Conservation (phyloP, 2,888 invertebrate species). For the Therioaphis trifolii region DNA sequence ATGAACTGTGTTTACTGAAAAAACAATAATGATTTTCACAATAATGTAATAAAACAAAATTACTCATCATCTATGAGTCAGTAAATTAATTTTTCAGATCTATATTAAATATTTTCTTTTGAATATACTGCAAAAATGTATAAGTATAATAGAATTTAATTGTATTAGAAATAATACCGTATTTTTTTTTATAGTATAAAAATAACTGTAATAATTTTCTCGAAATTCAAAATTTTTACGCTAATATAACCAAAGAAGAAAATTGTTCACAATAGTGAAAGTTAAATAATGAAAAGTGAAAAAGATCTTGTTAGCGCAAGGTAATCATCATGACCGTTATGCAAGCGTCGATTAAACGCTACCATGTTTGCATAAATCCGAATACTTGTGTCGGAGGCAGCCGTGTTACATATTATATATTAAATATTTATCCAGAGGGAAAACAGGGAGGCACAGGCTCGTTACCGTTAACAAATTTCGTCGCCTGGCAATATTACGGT, state of each 20-base stretch:
- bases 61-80: too few relatives aligned
- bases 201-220: not conserved
- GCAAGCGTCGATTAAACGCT: not conserved
- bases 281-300: conserved; percentile 37
- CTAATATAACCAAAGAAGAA: conserved; percentile 5
- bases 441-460: not conserved
- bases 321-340: not conserved
- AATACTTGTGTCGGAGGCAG: not conserved
- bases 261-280: conserved; percentile 32
- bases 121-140: too few relatives aligned
- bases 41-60: too few relatives aligned
- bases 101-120: too few relatives aligned
- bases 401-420: not conserved
- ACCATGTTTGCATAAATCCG: not conserved
- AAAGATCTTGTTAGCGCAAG: not conserved
- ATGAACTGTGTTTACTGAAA: too few relatives aligned
- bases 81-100: too few relatives aligned
- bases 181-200: not conserved
- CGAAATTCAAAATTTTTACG: not conserved
- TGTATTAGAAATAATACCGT: too few relatives aligned
- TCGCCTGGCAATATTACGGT: conserved; percentile 17
- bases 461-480: conserved; percentile 22
- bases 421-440: not conserved
- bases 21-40: too few relatives aligned
- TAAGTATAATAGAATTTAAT: too few relatives aligned